These are phyloP conservation scores for Patiria miniata DNA, from an alignment of 35 echinoderm and acorn worm species.

Conservation along the genomic window DNA sequence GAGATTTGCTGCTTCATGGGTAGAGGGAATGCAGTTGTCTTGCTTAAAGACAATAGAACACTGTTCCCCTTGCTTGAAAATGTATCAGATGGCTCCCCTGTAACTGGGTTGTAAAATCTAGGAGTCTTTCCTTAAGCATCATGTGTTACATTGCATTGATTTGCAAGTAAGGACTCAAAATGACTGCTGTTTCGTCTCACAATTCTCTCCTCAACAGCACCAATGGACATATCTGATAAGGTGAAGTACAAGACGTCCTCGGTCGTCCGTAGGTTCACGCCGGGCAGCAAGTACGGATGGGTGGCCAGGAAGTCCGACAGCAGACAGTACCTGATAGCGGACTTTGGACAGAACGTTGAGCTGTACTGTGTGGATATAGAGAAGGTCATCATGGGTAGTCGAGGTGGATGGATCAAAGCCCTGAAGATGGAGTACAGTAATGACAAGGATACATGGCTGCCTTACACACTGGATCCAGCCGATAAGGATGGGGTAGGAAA, in stretches of 20 bases:
- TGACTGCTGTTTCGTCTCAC: too few species aligned
- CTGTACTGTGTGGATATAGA: background rate
- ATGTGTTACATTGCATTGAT: too few species aligned
- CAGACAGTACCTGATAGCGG: background rate
- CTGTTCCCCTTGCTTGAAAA: too few species aligned
- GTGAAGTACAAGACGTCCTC: background rate
- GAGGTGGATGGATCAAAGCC: background rate
- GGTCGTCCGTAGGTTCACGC: background rate
- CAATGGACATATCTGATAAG: background rate
- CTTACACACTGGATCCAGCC: background rate
- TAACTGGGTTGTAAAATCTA: too few species aligned
- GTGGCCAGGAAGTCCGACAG: background rate
- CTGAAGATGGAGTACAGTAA: background rate
- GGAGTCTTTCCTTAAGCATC: too few species aligned
- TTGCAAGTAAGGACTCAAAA: too few species aligned
- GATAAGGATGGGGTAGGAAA: background rate
- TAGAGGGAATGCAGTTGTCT: too few species aligned
- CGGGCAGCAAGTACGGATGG: background rate
- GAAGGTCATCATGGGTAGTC: background rate
- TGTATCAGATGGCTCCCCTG: too few species aligned
- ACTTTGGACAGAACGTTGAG: background rate
- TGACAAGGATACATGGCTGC: background rate
- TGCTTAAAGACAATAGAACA: too few species aligned
- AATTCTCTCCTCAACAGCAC: conserved; percentile 9
- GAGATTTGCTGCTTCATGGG: too few species aligned